Evolutionary conservation across 2,797 vertebrate species (phyloP).

Genomic region (Mus spretus): DNA sequence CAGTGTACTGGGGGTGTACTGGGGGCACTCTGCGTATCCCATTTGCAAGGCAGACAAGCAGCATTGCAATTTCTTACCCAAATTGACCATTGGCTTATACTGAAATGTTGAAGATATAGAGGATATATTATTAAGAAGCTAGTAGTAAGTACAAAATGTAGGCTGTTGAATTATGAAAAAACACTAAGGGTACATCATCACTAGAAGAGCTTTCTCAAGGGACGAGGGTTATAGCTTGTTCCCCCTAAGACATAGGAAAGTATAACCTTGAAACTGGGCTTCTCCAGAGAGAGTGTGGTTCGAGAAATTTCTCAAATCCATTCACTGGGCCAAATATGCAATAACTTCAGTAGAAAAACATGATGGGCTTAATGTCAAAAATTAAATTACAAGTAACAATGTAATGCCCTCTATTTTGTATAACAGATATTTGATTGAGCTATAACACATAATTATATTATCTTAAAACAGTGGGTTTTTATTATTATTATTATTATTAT

Average conservation of each 20-base stretch:
- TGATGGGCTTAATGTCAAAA: background rate
- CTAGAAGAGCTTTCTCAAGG: background rate
- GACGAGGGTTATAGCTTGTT: background rate
- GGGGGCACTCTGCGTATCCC: no score
- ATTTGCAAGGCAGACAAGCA: no score
- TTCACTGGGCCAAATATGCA: background rate
- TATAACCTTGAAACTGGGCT: background rate
- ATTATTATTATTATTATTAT: no score
- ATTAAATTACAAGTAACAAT: background rate
- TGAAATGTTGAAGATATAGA: background rate
- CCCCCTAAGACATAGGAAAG: background rate
- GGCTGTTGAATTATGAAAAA: background rate
- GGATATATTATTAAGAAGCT: background rate
- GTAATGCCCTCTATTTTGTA: background rate
- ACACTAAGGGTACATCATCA: background rate
- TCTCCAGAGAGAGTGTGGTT: background rate
- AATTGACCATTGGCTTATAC: background rate
- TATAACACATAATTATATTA: background rate
- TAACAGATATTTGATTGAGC: background rate
- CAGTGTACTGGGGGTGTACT: no score
- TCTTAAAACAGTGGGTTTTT: background rate
- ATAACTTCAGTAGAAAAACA: background rate
- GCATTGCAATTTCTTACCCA: background rate
- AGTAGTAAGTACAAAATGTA: background rate
- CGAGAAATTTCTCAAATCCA: background rate